Base-by-base conservation (phyloP, 2,888 invertebrate species). In the Mythimna albipuncta region DNA sequence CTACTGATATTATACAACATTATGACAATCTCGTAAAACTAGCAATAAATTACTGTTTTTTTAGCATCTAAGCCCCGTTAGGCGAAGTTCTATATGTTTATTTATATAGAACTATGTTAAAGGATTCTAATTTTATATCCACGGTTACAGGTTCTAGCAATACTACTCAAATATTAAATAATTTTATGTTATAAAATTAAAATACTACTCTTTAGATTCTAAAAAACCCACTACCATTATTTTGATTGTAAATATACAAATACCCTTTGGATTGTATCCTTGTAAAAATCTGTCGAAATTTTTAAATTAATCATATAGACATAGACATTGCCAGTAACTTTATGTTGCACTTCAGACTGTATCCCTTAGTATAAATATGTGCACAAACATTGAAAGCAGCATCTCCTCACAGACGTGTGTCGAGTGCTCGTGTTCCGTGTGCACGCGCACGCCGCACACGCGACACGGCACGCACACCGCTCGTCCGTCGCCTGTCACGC, bases 11-110 rank as follows among this genome's bases (percentile, higher is more conserved):
- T 87, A 87, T 89, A 89, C 87, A 91, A 91, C 88, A 89, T 88
- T 89, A 90, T 92, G 88, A 82, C 89, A 92, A 89, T 90, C 86
- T 89, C 82, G 87, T 90, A 85, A 90, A 80, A 90, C 92, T 93
- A 93, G 92, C 93, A 91, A 91, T 90, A 88, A 81, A 89, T 91
- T 93, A 93, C 91, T 90, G 90, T 86, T 89, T 91, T 82, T 92
- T 94, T 96, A 96, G 96, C 95, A 95, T 92, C 96, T 96, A 96
- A 95, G 96, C 96, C 96, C 96, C 96, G 95, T 95, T 96, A 96
- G 94, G 90, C 93, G 89, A 93, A 92, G 92, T 94, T 92, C 93
- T 93, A 93, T 92, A 93, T 91, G 91, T 90, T 87, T 85, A 72
- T 86, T 88, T 89, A 90, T 93, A 94, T 94, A 94, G 94, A 95